Base-by-base conservation (phyloP, 2,797 vertebrate species). In the Amblyopsis hoosieri region DNA sequence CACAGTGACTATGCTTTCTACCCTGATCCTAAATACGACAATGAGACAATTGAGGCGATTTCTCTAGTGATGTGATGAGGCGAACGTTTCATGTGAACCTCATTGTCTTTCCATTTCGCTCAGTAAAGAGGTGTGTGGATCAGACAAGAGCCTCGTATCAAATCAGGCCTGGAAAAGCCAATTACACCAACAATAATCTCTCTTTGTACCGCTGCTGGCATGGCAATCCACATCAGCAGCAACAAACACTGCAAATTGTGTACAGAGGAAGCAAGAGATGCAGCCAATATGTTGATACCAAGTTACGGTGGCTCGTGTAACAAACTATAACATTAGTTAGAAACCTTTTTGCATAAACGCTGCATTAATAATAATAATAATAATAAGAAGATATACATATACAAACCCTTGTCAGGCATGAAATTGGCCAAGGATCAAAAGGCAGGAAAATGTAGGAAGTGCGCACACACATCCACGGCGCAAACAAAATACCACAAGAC, bases 151-250 rank as follows among this genome's bases (percentile, higher is more conserved):
- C 72, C 78, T 91, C 56, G 75, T 82, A 91, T 89, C 79, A 90
- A 89, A 92, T 90, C 78, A 82, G 78, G 72, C 70, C 83, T 74
- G 87, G 81, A 86, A 91, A 93, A 93, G 88, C 85, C 86, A 90
- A 93, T 93, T 92, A 92, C 80, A 73, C 80, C 65, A 89, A 92
- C 89, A 86, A 88, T 90, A 92, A 92, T 91, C 88, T 86, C 82
- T 85, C 47, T 76, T 75, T 81, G 84, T 87, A 88, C 82, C 69
- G 83, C 87, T 88, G 85, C 84, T 64, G 87, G 87, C 81, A 77
- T 76, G 84, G 33, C 83, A 76, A 79, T 85, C 86, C 78, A 80
- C 66, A 81, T 85, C 86, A 78, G 80, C 66, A 78, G 67, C 67
- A 80, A 81, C 84, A 75, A 71, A 86, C 71, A 85, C 75, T 70